These are phyloP conservation scores for Cerastis leucographa DNA, from an alignment of 2,888 invertebrate species.

Conservation along the genomic window DNA sequence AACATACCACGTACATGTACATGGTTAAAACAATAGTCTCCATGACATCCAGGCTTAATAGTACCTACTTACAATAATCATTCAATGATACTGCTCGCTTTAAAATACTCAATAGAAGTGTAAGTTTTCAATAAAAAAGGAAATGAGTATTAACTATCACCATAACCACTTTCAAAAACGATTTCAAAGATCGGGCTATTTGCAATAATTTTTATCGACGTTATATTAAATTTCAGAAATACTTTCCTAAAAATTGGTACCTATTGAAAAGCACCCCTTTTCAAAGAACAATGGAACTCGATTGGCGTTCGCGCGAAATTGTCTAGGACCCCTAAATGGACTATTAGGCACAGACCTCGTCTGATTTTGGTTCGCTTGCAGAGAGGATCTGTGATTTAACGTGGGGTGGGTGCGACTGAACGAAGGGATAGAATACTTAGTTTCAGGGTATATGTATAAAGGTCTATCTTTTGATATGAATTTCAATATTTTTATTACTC, in stretches of 20 bases:
- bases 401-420: conserved; percentile 58
- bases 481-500: too few species aligned
- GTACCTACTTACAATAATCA: not conserved
- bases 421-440: conserved; percentile 56
- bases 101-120: not conserved
- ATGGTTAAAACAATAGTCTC: not conserved
- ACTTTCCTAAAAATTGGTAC: conserved; percentile 40
- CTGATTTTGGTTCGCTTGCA: conserved; percentile 69
- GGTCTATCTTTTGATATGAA: not conserved
- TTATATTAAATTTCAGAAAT: conserved; percentile 55
- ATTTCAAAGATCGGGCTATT: conserved; percentile 28
- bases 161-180: conserved; percentile 1
- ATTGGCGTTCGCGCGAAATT: conserved; percentile 77
- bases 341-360: conserved; percentile 78
- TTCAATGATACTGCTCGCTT: not conserved
- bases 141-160: not conserved
- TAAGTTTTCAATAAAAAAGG: not conserved
- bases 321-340: conserved; percentile 78
- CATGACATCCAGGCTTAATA: not conserved
- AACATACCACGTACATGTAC: too few species aligned
- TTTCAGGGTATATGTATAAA: not conserved
- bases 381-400: conserved; percentile 73
- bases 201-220: conserved; percentile 34
- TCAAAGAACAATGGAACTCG: conserved; percentile 74
- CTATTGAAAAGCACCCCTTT: conserved; percentile 58